Evolutionary conservation across 1,140 invertebrate genomes (phyloP), one percentile per base, ranked within the genome.

Genomic region (Steinernema feltiae): DNA sequence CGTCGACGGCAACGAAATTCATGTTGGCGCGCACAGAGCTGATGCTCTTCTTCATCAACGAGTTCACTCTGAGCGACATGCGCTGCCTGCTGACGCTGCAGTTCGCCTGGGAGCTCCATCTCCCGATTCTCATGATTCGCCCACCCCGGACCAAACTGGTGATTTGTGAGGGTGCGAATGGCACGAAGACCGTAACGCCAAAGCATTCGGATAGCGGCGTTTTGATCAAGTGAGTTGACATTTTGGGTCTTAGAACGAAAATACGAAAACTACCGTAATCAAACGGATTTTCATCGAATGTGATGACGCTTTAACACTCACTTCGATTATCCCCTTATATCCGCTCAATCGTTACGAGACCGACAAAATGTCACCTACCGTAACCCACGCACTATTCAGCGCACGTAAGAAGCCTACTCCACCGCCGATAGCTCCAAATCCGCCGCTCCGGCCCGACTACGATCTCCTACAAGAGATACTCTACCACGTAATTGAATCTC

Each of bases 81-180:
- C 71, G 73, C 21, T 80, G 79, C 35, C 78, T 80, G 15, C 78
- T 80, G 17, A 76, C 79, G 17, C 70, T 80, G 41, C 79, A 80
- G 32, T 79, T 79, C 72, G 79, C 79, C n/a, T 80, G 79, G 79
- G 71, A 80, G 12, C 35, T 80, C n/a, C 78, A 32, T 29, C 53
- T 79, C n/a, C 79, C 79, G 0, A 76, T 80, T 30, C 18, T 80
- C 0, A 80, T 80, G 79, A 48, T 80, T 15, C 78, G 79, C 17
- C 79, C 77, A 17, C 79, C 79, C 12, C 46, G 79, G 30, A 80
- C 79, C 17, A 80, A 80, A 70, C 74, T 80, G 7, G 78, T 80
- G n/a, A 79, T 80, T 41, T 74, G 78, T 29, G 72, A 77, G 32
- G 21, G 78, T 21, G 7, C 63, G 12, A 46, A 78, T 7, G 30